These are phyloP conservation scores for Phania funesta DNA, from an alignment of 2,888 invertebrate genomes.

Conservation along the genomic window DNA sequence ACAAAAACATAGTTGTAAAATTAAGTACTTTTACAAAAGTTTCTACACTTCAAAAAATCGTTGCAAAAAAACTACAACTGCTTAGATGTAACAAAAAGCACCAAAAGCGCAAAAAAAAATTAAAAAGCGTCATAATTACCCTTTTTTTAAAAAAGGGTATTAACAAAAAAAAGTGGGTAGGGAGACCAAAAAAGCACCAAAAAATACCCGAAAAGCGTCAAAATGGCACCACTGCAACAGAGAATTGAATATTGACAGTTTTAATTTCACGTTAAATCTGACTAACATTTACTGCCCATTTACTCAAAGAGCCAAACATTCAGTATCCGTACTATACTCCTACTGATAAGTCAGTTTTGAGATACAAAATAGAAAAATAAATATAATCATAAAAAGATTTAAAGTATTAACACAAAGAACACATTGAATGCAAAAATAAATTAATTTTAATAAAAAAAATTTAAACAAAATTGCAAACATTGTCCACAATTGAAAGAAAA, in stretches of 20 bases:
- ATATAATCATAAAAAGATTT: neutral
- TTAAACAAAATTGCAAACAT: neutral
- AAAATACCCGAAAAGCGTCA: no score
- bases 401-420: neutral
- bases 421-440: neutral
- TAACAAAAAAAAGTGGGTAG: no score
- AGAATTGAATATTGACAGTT: neutral
- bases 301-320: slow-evolving; percentile 5
- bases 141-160: no score
- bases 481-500: neutral
- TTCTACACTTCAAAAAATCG: no score
- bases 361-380: neutral
- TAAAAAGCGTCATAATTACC: no score
- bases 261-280: slow-evolving; percentile 2
- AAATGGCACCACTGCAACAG: neutral
- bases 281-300: neutral
- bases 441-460: neutral
- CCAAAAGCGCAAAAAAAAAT: no score
- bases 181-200: no score
- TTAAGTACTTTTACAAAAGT: no score
- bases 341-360: slow-evolving; percentile 39
- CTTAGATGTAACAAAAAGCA: no score
- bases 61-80: no score
- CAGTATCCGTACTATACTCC: slow-evolving; percentile 32
- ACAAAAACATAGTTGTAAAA: no score